Percentiles rank a stretch among this genome's conserved stretches.
phyloP scores from a whole-genome alignment of 2,113 vertebrate genomes.

The Anoplopoma fimbria region DNA sequence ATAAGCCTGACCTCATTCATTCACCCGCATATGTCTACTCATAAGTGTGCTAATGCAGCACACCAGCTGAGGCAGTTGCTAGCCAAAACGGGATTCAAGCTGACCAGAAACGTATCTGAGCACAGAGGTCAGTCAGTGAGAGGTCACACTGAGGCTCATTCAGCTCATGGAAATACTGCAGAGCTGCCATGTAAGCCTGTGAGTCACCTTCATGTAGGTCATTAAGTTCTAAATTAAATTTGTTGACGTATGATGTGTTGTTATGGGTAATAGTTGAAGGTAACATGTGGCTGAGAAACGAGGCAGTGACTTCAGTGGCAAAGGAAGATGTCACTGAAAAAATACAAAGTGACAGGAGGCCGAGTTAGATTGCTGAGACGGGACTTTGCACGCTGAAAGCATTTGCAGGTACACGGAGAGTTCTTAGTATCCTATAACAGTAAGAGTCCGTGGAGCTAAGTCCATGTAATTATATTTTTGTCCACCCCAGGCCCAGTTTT shows the following conservation, averaged over 20 bases:
- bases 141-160: constrained; percentile 34
- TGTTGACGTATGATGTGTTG: constrained; percentile 20
- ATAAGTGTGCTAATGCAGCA: constrained; percentile 28
- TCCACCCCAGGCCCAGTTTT: constrained; percentile 49
- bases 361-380: neutral
- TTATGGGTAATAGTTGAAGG: constrained; percentile 12
- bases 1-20: constrained; percentile 30
- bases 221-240: constrained; percentile 30
- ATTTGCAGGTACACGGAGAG: neutral
- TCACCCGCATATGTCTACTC: constrained; percentile 30
- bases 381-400: constrained; percentile 5
- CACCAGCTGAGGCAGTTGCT: constrained; percentile 23
- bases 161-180: constrained; percentile 39
- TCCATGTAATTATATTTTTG: constrained; percentile 55
- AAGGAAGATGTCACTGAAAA: no score
- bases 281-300: constrained; percentile 10
- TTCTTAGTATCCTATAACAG: constrained; percentile 25
- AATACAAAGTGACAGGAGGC: neutral
- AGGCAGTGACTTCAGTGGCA: neutral
- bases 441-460: constrained; percentile 31
- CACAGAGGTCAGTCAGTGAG: constrained; percentile 35
- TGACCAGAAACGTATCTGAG: constrained; percentile 45
- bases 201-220: constrained; percentile 44
- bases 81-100: constrained; percentile 10
- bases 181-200: constrained; percentile 17